A percentile compares a stretch with the other conserved stretches of the same genome.
These are phyloP conservation scores for Sinotaia quadrata DNA, from an alignment of 2,888 invertebrate species.

Conservation along the genomic window DNA sequence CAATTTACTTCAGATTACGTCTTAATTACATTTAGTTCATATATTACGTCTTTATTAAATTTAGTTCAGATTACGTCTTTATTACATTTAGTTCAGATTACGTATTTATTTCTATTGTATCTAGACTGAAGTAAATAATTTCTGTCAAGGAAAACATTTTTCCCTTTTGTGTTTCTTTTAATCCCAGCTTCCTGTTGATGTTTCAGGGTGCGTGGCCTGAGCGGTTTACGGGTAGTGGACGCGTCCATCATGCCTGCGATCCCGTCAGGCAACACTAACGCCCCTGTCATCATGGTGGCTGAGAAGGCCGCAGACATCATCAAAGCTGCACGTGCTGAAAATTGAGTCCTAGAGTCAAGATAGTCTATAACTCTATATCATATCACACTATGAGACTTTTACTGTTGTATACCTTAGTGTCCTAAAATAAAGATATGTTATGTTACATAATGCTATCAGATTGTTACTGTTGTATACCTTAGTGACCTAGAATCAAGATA, in stretches of 20 bases:
- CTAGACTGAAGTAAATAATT: background rate
- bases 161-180: background rate
- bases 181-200: background rate
- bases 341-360: no score
- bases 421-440: no score
- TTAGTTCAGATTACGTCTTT: no score
- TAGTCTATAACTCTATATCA: no score
- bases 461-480: no score
- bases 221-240: slow-evolving; percentile 48
- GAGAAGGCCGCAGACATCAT: slow-evolving; percentile 51
- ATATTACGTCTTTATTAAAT: no score
- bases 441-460: no score
- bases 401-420: no score
- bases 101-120: background rate
- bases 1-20: no score
- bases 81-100: background rate
- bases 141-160: background rate
- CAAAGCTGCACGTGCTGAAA: slow-evolving; percentile 6
- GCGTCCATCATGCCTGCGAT: slow-evolving; percentile 53
- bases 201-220: slow-evolving; percentile 47
- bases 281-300: slow-evolving; percentile 51
- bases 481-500: no score
- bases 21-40: no score
- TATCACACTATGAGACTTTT: no score
- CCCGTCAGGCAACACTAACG: slow-evolving; percentile 50